Percentiles rank a stretch among this genome's conserved stretches.
phyloP scores from a whole-genome alignment of 2,113 vertebrate species.

The Odontesthes bonariensis region DNA sequence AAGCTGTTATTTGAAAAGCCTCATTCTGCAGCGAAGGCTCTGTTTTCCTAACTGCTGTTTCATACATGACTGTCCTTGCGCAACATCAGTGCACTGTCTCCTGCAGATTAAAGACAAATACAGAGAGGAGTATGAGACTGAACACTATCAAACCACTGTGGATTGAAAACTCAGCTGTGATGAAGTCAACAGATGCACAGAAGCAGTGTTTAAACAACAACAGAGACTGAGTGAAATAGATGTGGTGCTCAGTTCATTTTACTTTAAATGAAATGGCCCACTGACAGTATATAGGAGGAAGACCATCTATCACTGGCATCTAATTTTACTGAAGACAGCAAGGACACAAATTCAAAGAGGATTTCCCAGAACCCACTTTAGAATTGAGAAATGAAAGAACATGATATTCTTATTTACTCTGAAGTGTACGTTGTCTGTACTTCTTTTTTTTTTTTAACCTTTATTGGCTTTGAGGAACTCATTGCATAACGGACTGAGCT shows the following conservation, averaged over 20 bases:
- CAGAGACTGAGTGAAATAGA: not conserved
- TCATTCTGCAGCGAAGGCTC: not conserved
- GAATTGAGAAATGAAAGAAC: not conserved
- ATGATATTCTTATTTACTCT: constrained; percentile 8
- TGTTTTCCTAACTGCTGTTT: constrained; percentile 14
- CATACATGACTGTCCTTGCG: not conserved
- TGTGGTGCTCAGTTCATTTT: not conserved
- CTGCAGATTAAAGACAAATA: constrained; percentile 19
- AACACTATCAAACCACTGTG: not conserved
- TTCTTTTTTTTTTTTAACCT: constrained; percentile 5
- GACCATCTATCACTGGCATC: not conserved
- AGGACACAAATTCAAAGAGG: not conserved
- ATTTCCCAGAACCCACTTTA: not conserved
- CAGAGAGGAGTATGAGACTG: constrained; percentile 2
- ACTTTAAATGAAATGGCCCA: not conserved
- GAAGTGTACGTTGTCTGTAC: not conserved
- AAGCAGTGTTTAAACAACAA: not conserved
- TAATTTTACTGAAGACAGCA: not conserved
- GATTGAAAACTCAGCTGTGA: constrained; percentile 39
- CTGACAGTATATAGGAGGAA: not conserved
- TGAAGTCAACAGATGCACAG: constrained; percentile 12
- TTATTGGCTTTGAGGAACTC: not conserved
- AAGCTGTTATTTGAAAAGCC: constrained; percentile 16
- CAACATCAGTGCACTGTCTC: constrained; percentile 10
- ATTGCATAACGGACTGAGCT: constrained; percentile 31